Percentiles rank a stretch among this genome's conserved stretches.
Conservation (phyloP, 2,888 invertebrate genomes). For the Nineta flava region DNA sequence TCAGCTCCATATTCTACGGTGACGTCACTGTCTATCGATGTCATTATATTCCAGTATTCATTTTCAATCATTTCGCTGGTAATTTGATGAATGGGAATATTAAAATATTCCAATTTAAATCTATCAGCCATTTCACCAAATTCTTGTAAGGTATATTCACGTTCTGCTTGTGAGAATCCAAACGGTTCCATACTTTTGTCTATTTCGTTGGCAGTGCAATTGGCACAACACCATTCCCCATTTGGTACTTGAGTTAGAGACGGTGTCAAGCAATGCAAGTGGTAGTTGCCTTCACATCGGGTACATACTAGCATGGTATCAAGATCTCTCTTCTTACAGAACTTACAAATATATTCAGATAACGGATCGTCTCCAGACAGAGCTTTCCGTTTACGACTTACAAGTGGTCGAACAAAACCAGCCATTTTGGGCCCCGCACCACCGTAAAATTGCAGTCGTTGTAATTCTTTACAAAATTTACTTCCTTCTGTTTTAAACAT, state of each 20-base stretch:
- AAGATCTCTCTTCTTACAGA: conserved; percentile 47
- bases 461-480: conserved; percentile 32
- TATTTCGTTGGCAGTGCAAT: conserved; percentile 11
- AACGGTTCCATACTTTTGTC: conserved; percentile 53
- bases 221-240: conserved; percentile 58
- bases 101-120: conserved; percentile 62
- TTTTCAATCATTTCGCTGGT: conserved; percentile 45
- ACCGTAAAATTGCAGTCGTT: conserved; percentile 49
- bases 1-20: conserved; percentile 68
- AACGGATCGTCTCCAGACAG: conserved; percentile 22
- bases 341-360: conserved; percentile 43
- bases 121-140: conserved; percentile 68
- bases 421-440: conserved; percentile 60
- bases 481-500: conserved; percentile 17
- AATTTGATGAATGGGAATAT: conserved; percentile 48
- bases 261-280: conserved; percentile 57
- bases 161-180: conserved; percentile 60
- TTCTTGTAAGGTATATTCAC: conserved; percentile 51
- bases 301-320: conserved; percentile 54
- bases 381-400: conserved; percentile 35
- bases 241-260: conserved; percentile 51
- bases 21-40: conserved; percentile 55
- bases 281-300: conserved; percentile 57
- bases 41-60: conserved; percentile 64
- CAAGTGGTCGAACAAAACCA: conserved; percentile 31